Conservation (phyloP, 2,888 invertebrate species). For the Glyphotaelius pellucidus region DNA sequence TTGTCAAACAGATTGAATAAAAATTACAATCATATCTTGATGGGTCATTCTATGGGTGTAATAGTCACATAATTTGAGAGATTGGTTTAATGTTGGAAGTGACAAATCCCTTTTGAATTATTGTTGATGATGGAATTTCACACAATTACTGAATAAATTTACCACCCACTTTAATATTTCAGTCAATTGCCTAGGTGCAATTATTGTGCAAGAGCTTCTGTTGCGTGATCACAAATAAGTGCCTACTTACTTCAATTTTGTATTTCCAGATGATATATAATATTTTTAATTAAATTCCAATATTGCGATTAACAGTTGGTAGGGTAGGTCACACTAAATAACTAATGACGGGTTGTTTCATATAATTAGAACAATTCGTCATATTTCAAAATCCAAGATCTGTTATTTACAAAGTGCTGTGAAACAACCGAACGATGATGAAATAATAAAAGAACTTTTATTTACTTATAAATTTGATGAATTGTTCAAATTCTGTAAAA, state of each 20-base stretch:
- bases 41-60: not conserved
- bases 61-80: not conserved
- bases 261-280: not conserved
- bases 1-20: constrained; percentile 8
- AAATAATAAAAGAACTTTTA: too few relatives aligned
- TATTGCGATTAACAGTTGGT: not conserved
- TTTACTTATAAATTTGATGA: too few relatives aligned
- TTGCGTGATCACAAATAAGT: not conserved
- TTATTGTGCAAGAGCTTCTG: not conserved
- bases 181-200: not conserved
- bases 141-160: not conserved
- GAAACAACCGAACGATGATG: too few relatives aligned
- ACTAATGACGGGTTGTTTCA: too few relatives aligned
- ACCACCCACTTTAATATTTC: not conserved
- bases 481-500: too few relatives aligned
- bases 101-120: constrained; percentile 2
- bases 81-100: not conserved
- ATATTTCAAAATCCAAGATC: too few relatives aligned
- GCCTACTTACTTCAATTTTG: not conserved
- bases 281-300: too few relatives aligned
- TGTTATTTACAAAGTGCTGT: too few relatives aligned
- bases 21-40: constrained; percentile 9
- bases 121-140: not conserved
- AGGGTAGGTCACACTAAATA: not conserved
- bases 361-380: too few relatives aligned